Evolutionary conservation across 2,888 invertebrate species (phyloP).

Genomic region (Chymomyza procnemis): DNA sequence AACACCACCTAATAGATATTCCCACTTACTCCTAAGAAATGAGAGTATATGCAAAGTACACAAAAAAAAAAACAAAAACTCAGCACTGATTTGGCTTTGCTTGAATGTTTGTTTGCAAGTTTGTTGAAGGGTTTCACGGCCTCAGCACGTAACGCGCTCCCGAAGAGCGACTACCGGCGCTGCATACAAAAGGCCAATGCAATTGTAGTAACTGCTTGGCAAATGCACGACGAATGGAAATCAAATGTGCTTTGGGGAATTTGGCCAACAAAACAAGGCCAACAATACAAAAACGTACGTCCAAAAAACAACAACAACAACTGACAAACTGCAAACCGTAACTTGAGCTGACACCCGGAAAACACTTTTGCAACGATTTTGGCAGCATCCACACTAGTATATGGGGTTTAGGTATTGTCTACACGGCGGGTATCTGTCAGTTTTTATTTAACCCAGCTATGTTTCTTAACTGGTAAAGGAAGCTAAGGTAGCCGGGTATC

Average conservation of each 20-base stretch:
- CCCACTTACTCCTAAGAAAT: background rate
- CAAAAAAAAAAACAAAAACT: background rate
- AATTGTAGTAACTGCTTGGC: background rate
- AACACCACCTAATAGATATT: background rate
- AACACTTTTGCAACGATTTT: background rate
- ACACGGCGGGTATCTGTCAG: background rate
- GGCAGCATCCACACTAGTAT: background rate
- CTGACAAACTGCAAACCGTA: slow-evolving; percentile 8
- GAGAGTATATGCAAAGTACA: background rate
- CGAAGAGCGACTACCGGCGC: too few relatives aligned
- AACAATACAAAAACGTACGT: background rate
- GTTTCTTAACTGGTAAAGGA: slow-evolving; percentile 3
- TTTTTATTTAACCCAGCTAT: slow-evolving; percentile 7
- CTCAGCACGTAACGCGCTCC: background rate
- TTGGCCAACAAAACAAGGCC: background rate
- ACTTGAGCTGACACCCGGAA: slow-evolving; percentile 6
- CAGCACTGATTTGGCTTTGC: background rate
- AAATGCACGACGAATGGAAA: slow-evolving; percentile 20
- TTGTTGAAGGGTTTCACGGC: background rate
- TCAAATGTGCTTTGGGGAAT: slow-evolving; percentile 27
- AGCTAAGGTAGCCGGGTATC: background rate
- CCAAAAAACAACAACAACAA: background rate
- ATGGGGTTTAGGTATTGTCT: background rate
- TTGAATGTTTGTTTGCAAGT: background rate
- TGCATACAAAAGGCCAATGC: background rate